phyloP scores from a whole-genome alignment of 1,140 invertebrate species.

The Steinernema khuongi region DNA sequence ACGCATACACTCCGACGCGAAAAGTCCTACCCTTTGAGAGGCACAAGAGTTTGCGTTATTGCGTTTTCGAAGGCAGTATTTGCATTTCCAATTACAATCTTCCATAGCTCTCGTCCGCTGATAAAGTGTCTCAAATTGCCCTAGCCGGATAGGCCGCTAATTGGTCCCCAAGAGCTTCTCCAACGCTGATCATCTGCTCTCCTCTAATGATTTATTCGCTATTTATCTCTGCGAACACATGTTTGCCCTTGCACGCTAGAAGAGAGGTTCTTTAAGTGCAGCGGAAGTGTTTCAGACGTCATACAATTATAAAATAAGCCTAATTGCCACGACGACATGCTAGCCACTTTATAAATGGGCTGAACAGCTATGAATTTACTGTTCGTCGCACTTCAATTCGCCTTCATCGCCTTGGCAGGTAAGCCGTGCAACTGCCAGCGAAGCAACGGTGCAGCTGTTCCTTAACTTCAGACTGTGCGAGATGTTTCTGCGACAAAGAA shows the following conservation, averaged over 20 bases:
- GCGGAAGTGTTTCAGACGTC: not conserved
- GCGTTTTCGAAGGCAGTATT: too few relatives aligned
- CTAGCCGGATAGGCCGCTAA: not conserved
- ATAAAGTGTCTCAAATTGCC: conserved; percentile 11
- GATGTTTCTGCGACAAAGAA: conserved; percentile 37
- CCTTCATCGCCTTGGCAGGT: not conserved
- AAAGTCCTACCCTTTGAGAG: too few relatives aligned
- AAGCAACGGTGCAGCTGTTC: not conserved
- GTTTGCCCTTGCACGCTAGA: not conserved
- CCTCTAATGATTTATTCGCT: not conserved
- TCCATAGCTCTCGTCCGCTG: not conserved
- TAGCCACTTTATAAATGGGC: not conserved
- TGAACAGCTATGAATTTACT: conserved; percentile 5
- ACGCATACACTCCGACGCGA: too few relatives aligned
- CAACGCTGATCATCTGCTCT: not conserved
- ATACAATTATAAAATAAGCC: too few relatives aligned
- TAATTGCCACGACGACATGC: not conserved
- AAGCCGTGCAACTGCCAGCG: not conserved
- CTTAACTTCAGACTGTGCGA: conserved; percentile 27
- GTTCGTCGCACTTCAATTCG: conserved; percentile 6
- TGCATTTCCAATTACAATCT: conserved; percentile 6
- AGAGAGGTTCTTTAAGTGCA: not conserved
- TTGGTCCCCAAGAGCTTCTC: not conserved
- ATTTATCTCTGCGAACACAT: too few relatives aligned
- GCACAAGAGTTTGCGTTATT: too few relatives aligned